These are phyloP conservation scores for Strigamia maritima DNA, from an alignment of 2,888 invertebrate species.

Conservation along the genomic window DNA sequence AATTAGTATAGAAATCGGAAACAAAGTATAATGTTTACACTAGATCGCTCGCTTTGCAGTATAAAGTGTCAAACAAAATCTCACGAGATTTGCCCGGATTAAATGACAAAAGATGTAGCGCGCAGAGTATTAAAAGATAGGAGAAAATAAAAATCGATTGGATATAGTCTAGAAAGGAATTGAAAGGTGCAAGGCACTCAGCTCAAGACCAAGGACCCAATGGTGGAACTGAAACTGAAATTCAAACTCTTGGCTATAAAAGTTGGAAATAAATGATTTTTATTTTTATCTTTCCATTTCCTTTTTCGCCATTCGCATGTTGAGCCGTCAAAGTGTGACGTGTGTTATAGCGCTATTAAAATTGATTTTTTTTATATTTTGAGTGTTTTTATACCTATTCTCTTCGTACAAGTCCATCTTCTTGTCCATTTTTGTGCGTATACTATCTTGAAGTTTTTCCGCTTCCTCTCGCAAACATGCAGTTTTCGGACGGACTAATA, in stretches of 20 bases:
- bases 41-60: too few relatives aligned
- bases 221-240: too few relatives aligned
- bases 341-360: neutral
- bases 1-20: too few relatives aligned
- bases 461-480: slow-evolving; percentile 41
- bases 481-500: slow-evolving; percentile 40
- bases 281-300: too few relatives aligned
- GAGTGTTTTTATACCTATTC: slow-evolving; percentile 42
- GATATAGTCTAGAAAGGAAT: neutral
- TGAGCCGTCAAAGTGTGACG: neutral
- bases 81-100: neutral
- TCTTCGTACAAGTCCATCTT: slow-evolving; percentile 41
- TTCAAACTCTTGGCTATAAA: too few relatives aligned
- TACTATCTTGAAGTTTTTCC: slow-evolving; percentile 38
- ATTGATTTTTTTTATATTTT: too few relatives aligned
- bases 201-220: too few relatives aligned
- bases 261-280: too few relatives aligned
- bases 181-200: neutral
- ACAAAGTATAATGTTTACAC: too few relatives aligned
- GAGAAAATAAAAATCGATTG: neutral
- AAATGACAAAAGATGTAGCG: neutral
- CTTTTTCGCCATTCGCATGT: neutral
- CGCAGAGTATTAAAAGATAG: neutral
- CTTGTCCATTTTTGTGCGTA: slow-evolving; percentile 38
- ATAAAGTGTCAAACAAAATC: neutral